Conservation (phyloP, 1,140 invertebrate species). For the Acromyrmex heyeri region DNA sequence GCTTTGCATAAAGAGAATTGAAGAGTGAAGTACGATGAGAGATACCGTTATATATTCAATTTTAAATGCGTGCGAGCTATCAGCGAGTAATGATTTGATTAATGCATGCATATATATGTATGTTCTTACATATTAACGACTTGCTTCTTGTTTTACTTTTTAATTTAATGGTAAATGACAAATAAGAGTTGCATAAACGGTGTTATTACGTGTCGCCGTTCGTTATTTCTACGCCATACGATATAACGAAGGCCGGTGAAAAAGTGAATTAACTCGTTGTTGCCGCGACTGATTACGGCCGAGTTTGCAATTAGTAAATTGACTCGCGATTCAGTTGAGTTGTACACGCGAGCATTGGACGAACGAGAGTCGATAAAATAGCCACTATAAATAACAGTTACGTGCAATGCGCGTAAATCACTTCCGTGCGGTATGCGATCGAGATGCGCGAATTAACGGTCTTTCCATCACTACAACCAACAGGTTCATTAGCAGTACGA, state of each 20-base stretch:
- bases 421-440: constrained; percentile 25
- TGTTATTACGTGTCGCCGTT: constrained; percentile 18
- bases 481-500: constrained; percentile 40
- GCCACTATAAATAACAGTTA: constrained; percentile 54
- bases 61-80: neutral
- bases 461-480: neutral
- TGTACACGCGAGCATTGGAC: constrained; percentile 26
- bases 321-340: constrained; percentile 29
- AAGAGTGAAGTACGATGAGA: neutral
- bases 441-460: constrained; percentile 38
- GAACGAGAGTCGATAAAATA: constrained; percentile 52
- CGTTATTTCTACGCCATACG: neutral
- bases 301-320: constrained; percentile 59
- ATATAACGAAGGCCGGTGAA: constrained; percentile 12
- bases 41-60: neutral
- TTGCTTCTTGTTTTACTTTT: neutral
- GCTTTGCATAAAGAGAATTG: neutral
- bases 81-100: neutral
- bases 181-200: constrained; percentile 5
- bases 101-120: neutral
- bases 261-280: constrained; percentile 55
- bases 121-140: neutral
- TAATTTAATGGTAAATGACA: neutral
- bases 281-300: constrained; percentile 45
- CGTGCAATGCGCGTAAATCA: constrained; percentile 50